Conservation (phyloP, 1,140 invertebrate species). For the Bombus vancouverensis region DNA sequence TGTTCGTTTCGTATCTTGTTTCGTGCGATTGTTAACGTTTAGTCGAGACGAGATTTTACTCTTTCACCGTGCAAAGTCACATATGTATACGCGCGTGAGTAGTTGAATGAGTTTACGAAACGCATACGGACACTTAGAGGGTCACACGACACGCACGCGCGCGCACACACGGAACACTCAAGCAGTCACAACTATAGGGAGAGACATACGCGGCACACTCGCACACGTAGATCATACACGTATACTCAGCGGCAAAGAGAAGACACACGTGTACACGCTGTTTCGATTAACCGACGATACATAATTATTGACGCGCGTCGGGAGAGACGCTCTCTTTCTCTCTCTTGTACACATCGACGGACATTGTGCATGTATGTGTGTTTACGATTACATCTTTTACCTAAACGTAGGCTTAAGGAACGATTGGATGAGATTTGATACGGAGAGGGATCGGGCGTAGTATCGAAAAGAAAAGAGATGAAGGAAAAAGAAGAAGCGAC, state of each 20-base stretch:
- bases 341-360: slow-evolving; percentile 51
- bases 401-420: slow-evolving; percentile 69
- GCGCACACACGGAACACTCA: neutral
- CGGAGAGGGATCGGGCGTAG: neutral
- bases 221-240: neutral
- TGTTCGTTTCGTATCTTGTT: slow-evolving; percentile 51
- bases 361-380: slow-evolving; percentile 81
- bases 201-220: neutral
- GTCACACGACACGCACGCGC: neutral
- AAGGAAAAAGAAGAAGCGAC: slow-evolving; percentile 47
- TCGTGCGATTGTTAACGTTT: slow-evolving; percentile 75
- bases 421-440: slow-evolving; percentile 35
- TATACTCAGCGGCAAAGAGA: neutral
- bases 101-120: slow-evolving; percentile 4
- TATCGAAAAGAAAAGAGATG: slow-evolving; percentile 2
- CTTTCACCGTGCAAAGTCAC: neutral
- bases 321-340: slow-evolving; percentile 14
- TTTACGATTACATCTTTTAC: slow-evolving; percentile 76
- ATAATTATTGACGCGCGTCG: slow-evolving; percentile 44
- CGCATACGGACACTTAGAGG: neutral
- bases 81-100: neutral
- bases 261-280: slow-evolving; percentile 8
- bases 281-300: slow-evolving; percentile 31
- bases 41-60: slow-evolving; percentile 29
- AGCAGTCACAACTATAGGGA: neutral